Evolutionary conservation across 2,113 vertebrate genomes (phyloP).

Genomic region (Pseudorasbora parva): DNA sequence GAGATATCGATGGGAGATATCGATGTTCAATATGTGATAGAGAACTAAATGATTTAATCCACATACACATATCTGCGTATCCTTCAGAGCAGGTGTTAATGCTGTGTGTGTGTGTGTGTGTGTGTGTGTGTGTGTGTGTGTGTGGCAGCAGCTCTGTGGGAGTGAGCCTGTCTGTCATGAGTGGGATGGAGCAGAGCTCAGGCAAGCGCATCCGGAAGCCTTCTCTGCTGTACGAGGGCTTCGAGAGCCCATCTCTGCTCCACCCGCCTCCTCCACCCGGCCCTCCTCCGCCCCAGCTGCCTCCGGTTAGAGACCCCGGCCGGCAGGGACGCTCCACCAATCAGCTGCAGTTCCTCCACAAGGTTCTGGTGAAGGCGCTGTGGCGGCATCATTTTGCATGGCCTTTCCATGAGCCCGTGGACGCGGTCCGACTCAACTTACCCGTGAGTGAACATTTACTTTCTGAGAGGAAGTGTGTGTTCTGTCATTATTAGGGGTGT

Average conservation of each 20-base stretch:
- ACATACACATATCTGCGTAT: too few relatives aligned
- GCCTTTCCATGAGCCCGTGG: slow-evolving; percentile 93
- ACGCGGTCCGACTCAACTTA: slow-evolving; percentile 85
- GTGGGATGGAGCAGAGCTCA: slow-evolving; percentile 73
- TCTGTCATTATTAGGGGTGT: too few relatives aligned
- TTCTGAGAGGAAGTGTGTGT: background rate
- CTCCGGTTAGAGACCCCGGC: slow-evolving; percentile 82
- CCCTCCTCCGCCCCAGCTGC: slow-evolving; percentile 66
- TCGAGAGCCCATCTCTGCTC: slow-evolving; percentile 87
- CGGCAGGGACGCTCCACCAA: slow-evolving; percentile 86
- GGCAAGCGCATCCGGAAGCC: slow-evolving; percentile 94
- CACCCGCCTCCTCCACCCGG: slow-evolving; percentile 67
- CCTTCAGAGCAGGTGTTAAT: too few relatives aligned
- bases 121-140: too few relatives aligned
- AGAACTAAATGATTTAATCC: too few relatives aligned
- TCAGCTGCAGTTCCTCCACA: slow-evolving; percentile 92
- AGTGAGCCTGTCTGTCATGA: slow-evolving; percentile 64
- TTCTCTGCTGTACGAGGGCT: slow-evolving; percentile 90
- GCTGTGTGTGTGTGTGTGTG: too few relatives aligned
- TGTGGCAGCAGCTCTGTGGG: slow-evolving; percentile 63
- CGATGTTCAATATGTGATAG: too few relatives aligned
- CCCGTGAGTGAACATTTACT: slow-evolving; percentile 61
- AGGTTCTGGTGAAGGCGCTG: slow-evolving; percentile 86
- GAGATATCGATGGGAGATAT: too few relatives aligned
- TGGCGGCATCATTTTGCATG: slow-evolving; percentile 96